A percentile compares a stretch with the other conserved stretches of the same genome.
These are phyloP conservation scores for Tethya wilhelma DNA, from an alignment of 37 sponge, comb jelly and placozoan species.

Conservation along the genomic window DNA sequence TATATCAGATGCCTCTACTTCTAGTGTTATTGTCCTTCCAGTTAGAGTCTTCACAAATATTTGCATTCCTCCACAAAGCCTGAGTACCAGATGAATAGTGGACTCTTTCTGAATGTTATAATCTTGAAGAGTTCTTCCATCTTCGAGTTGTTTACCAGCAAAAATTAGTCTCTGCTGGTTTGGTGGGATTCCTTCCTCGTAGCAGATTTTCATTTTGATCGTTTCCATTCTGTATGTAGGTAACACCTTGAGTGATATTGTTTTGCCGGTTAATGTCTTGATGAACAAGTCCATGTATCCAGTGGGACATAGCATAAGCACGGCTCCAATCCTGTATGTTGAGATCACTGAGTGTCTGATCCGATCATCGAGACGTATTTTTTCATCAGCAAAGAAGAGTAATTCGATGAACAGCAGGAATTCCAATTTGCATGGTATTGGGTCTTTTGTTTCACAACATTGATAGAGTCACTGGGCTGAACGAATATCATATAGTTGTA, in stretches of 20 bases:
- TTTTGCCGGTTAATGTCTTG: constrained; percentile 6
- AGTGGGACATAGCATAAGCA: too few species aligned
- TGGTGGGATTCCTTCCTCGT: constrained; percentile 88
- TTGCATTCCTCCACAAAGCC: constrained; percentile 88
- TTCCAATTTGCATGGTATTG: too few species aligned
- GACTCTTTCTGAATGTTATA: constrained; percentile 92
- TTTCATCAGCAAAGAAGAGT: too few species aligned
- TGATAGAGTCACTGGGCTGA: too few species aligned
- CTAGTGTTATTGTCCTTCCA: constrained; percentile 92
- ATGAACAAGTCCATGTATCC: constrained; percentile 6
- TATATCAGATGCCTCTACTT: constrained; percentile 88
- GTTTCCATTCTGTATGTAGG: constrained; percentile 78
- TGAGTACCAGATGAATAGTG: constrained; percentile 83
- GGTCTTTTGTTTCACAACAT: too few species aligned
- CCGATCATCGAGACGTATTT: too few species aligned
- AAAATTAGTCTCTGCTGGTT: constrained; percentile 85
- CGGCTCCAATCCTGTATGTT: too few species aligned
- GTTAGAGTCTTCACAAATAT: constrained; percentile 96
- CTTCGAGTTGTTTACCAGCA: constrained; percentile 65
- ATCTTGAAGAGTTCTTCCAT: constrained; percentile 79
- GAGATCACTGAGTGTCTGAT: too few species aligned
- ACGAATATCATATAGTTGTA: too few species aligned
- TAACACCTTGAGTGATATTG: constrained; percentile 81
- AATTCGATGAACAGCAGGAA: too few species aligned
- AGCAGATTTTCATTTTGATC: constrained; percentile 85